Conservation (phyloP, 2,113 vertebrate species). For the Globicephala melas region DNA sequence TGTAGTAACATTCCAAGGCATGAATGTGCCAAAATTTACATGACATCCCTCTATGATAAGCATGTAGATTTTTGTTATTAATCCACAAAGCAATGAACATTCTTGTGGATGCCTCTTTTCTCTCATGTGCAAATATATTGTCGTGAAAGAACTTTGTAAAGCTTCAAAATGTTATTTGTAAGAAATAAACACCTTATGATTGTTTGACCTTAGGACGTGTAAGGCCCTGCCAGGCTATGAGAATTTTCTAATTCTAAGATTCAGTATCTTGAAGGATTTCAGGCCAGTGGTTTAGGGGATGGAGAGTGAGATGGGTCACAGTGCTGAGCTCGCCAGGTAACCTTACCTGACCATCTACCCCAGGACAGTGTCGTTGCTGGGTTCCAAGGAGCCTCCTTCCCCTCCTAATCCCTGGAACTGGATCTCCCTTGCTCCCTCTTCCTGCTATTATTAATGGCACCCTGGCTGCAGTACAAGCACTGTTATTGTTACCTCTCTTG, state of each 20-base stretch:
- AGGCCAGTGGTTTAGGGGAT: neutral
- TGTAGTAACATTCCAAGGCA: neutral
- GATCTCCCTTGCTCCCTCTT: neutral
- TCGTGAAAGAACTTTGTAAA: neutral
- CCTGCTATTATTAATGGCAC: conserved; percentile 1
- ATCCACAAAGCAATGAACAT: neutral
- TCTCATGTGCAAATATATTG: neutral
- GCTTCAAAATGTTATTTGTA: neutral
- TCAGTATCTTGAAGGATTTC: neutral
- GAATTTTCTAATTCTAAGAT: neutral
- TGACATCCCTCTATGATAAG: neutral
- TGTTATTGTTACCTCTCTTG: conserved; percentile 64
- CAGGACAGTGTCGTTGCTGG: neutral
- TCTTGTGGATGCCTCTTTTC: neutral
- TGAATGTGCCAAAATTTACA: neutral
- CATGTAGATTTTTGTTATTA: neutral
- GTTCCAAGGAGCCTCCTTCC: neutral
- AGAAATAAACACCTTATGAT: neutral
- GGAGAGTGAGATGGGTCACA: neutral
- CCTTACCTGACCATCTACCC: neutral
- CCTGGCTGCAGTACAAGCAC: neutral
- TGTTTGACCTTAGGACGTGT: neutral
- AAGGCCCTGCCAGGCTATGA: neutral
- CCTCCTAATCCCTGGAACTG: neutral
- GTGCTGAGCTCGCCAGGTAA: neutral